Base-by-base conservation (phyloP, 2,113 vertebrate genomes). In the Neotoma lepida region DNA sequence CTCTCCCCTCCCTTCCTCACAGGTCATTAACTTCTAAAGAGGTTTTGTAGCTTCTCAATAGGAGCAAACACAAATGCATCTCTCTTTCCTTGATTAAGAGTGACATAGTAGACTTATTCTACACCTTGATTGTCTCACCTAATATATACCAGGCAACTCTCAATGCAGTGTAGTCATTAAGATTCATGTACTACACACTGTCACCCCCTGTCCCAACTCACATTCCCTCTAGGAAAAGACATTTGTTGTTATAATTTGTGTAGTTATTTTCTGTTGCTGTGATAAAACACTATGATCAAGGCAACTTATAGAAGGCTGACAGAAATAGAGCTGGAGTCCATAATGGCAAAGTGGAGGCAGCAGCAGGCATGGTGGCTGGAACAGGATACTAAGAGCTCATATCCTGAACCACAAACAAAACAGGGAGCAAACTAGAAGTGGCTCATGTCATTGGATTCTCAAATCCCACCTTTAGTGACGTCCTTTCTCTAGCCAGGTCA, bases 61-160 rank as follows among this genome's bases (percentile, higher is more conserved):
- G 44, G 85, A 92, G 49, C 80, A 92, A 89, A 74, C 28, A 81
- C 14, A 94, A 85, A 80, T 20, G 35, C 10, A 94, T 24, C 28
- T 51, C 51, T 15, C 14, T 15, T 66, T 86, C 66, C 66, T 70
- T 86, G 33, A n/a, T 41, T 63, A 94, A 92, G 80, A 17, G 41
- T 74, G 28, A 58, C 17, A 39, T 3, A 74, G 24, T 46, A 76
- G 24, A 49, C 46, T 28, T 94, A 77, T 66, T 78, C 64, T 24
- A 68, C 18, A 58, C 20, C 2, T 35, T 68, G n/a, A 49, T 58
- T 71, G 51, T n/a, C 58, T 87, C 44, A 76, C 73, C 39, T 82
- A 73, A n/a, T n/a, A 39, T 26, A 46, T 64, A 24, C 28, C 76
- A 30, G 30, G 61, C 7, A 61, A 68, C 35, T 90, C 66, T 81